phyloP scores from a whole-genome alignment of 2,113 vertebrate species.

The Epinephelus fuscoguttatus region DNA sequence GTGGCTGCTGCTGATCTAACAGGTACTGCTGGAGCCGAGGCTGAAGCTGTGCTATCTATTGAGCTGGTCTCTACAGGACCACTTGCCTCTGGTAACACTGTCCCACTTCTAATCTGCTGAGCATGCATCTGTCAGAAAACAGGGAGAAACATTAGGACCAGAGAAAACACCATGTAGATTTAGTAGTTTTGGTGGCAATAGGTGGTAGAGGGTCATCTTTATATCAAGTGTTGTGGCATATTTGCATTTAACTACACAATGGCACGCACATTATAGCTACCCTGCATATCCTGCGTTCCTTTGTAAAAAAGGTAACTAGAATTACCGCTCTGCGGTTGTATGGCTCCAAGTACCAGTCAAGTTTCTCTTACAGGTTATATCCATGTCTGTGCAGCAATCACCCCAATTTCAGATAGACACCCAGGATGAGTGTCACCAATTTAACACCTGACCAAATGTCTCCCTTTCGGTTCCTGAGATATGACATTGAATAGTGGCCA shows the following conservation, averaged over 20 bases:
- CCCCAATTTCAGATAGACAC: too few relatives aligned
- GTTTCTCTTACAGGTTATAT: too few relatives aligned
- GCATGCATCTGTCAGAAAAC: slow-evolving; percentile 73
- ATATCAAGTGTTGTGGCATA: background rate
- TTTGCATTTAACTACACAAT: background rate
- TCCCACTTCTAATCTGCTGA: slow-evolving; percentile 51
- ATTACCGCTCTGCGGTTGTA: too few relatives aligned
- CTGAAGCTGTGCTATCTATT: background rate
- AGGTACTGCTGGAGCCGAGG: slow-evolving; percentile 11
- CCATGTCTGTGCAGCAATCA: too few relatives aligned
- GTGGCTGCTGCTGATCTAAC: background rate
- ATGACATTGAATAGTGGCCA: too few relatives aligned
- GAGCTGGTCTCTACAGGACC: slow-evolving; percentile 7
- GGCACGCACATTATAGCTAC: too few relatives aligned
- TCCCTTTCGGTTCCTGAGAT: too few relatives aligned
- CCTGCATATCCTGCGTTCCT: too few relatives aligned
- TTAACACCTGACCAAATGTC: too few relatives aligned
- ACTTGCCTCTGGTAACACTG: slow-evolving; percentile 11
- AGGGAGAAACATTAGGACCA: background rate
- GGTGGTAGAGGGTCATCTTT: background rate
- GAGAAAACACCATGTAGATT: background rate
- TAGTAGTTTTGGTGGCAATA: background rate
- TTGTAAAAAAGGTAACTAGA: too few relatives aligned
- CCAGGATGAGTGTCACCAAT: too few relatives aligned
- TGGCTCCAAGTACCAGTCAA: too few relatives aligned